phyloP scores from a whole-genome alignment of 1,140 invertebrate genomes.

The Euwallacea fornicatus region DNA sequence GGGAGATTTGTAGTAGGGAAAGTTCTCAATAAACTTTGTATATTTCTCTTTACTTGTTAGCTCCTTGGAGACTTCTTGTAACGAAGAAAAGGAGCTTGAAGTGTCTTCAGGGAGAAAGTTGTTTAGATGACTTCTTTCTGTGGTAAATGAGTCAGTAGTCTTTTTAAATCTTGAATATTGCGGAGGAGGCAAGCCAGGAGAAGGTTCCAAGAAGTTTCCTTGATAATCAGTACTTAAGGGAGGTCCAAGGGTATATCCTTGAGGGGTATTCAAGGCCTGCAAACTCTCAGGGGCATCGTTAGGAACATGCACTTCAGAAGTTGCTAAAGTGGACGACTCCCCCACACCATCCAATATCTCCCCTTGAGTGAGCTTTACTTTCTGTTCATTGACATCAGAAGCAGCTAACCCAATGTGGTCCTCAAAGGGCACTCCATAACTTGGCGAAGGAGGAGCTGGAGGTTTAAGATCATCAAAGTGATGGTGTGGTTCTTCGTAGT shows the following conservation, averaged over 20 bases:
- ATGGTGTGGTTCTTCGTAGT: slow-evolving; percentile 27
- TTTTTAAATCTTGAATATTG: slow-evolving; percentile 10
- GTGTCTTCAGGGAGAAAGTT: slow-evolving; percentile 22
- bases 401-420: slow-evolving; percentile 21
- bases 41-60: slow-evolving; percentile 16
- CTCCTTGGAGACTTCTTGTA: slow-evolving; percentile 10
- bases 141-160: not conserved
- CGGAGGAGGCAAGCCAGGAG: not conserved
- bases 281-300: slow-evolving; percentile 26
- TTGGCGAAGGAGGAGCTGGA: slow-evolving; percentile 1
- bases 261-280: slow-evolving; percentile 2
- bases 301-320: slow-evolving; percentile 20
- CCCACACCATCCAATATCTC: slow-evolving; percentile 25
- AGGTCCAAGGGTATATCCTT: not conserved
- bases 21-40: slow-evolving; percentile 15
- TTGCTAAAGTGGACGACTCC: slow-evolving; percentile 20
- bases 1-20: slow-evolving; percentile 12
- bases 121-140: not conserved
- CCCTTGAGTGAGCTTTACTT: slow-evolving; percentile 28
- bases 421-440: slow-evolving; percentile 23
- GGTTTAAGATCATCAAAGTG: slow-evolving; percentile 2
- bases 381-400: slow-evolving; percentile 25
- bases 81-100: not conserved
- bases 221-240: slow-evolving; percentile 25
- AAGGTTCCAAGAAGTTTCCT: not conserved